Percentiles rank a stretch among this genome's conserved stretches.
phyloP scores from a whole-genome alignment of 2,113 vertebrate genomes.

The Eptesicus fuscus region DNA sequence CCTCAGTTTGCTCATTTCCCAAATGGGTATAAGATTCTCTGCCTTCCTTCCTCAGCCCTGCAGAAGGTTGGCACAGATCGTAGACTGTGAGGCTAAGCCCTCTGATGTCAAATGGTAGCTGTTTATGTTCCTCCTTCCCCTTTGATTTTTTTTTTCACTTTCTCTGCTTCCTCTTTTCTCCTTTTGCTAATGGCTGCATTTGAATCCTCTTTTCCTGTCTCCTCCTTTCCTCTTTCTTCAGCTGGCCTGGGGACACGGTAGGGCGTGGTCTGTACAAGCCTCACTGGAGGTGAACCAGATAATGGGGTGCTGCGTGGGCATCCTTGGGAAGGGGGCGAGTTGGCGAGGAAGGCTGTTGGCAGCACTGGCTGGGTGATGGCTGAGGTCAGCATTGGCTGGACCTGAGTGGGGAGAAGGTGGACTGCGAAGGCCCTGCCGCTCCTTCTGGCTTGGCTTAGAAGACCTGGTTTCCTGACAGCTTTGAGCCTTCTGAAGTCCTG shows the following conservation, averaged over 20 bases:
- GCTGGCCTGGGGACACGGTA: neutral
- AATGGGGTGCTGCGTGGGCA: accelerated
- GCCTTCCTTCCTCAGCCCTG: neutral
- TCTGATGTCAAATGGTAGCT: neutral
- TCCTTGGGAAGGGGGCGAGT: neutral
- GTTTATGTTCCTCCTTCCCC: neutral
- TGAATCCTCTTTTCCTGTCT: neutral
- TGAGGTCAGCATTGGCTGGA: neutral
- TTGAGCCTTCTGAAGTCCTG: neutral
- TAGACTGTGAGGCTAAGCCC: neutral
- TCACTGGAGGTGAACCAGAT: neutral
- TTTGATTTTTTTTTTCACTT: neutral
- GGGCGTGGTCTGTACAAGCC: accelerated
- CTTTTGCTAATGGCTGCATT: neutral
- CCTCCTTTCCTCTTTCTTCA: neutral
- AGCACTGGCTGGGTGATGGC: neutral
- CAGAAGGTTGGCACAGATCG: accelerated
- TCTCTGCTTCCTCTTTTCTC: neutral
- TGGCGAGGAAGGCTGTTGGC: neutral
- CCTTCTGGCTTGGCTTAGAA: neutral
- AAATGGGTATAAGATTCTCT: neutral
- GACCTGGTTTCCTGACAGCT: neutral
- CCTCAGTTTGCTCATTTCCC: neutral
- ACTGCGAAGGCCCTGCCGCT: accelerated
- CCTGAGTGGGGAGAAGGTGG: accelerated